Percentiles rank a stretch among this genome's conserved stretches.
Conservation (phyloP, 30 jellyfish, hydroid and myxozoan genomes). For the Hydractinia echinata region DNA sequence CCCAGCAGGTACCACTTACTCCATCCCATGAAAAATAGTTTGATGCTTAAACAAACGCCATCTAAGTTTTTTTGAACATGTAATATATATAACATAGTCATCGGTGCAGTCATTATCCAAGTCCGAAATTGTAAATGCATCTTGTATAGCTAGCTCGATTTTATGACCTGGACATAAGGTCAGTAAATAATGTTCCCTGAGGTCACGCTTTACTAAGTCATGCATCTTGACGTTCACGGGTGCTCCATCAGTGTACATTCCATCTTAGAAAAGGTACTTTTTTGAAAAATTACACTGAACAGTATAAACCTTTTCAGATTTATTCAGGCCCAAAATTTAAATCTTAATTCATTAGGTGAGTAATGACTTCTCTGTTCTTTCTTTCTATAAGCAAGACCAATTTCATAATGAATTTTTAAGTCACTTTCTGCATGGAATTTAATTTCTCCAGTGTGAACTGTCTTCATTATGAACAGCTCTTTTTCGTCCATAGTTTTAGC, state of each 20-base stretch:
- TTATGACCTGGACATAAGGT: constrained; percentile 18
- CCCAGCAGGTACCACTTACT: constrained; percentile 19
- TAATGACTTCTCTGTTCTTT: neutral
- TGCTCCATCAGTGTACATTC: constrained; percentile 24
- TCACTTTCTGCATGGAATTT: neutral
- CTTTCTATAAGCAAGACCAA: constrained; percentile 13
- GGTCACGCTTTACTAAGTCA: constrained; percentile 1
- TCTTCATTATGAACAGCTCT: constrained; percentile 28
- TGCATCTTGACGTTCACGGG: constrained; percentile 22
- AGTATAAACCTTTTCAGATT: too few species aligned
- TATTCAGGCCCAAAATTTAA: too few species aligned
- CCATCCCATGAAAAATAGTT: constrained; percentile 5
- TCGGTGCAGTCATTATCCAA: neutral
- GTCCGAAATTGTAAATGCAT: neutral
- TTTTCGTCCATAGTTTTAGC: constrained; percentile 35
- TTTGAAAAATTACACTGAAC: neutral
- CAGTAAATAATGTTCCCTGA: constrained; percentile 25
- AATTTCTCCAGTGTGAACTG: constrained; percentile 12
- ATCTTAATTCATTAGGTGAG: too few species aligned
- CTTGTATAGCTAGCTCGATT: constrained; percentile 10
- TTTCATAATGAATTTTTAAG: constrained; percentile 16
- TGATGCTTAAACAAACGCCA: constrained; percentile 22
- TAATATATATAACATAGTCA: neutral
- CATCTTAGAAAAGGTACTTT: neutral
- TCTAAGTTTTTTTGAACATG: constrained; percentile 2